A percentile compares a stretch with the other conserved stretches of the same genome.
Conservation (phyloP, 2,888 invertebrate species). For the Phortica okadai region DNA sequence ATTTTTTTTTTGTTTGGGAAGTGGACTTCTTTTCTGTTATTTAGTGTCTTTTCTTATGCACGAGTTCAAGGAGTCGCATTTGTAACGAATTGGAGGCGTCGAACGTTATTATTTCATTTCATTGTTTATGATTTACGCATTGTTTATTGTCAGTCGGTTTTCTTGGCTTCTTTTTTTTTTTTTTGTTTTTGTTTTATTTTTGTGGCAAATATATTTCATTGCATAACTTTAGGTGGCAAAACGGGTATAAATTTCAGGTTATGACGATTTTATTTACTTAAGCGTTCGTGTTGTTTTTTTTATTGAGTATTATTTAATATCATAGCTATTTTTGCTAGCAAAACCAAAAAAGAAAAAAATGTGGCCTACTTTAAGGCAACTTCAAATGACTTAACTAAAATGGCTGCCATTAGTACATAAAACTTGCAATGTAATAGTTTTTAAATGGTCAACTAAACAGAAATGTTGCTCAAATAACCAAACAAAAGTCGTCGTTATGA, state of each 20-base stretch:
- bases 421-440: constrained; percentile 40
- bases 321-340: background rate
- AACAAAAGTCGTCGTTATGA: background rate
- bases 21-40: constrained; percentile 6
- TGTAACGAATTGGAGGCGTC: constrained; percentile 10
- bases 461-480: background rate
- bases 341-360: background rate
- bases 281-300: background rate
- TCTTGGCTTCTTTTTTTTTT: constrained; percentile 38
- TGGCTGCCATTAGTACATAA: background rate
- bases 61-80: constrained; percentile 21
- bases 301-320: background rate
- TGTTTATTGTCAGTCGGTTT: constrained; percentile 34
- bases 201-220: constrained; percentile 36
- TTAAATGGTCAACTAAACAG: constrained; percentile 24
- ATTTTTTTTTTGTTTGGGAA: background rate
- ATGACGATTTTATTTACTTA: constrained; percentile 45
- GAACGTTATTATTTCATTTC: background rate
- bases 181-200: constrained; percentile 29
- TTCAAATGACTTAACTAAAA: constrained; percentile 27
- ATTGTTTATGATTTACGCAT: constrained; percentile 41
- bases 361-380: constrained; percentile 44
- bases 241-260: constrained; percentile 45
- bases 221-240: constrained; percentile 48
- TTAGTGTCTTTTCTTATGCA: constrained; percentile 25